Evolutionary conservation across 2,113 vertebrate genomes (phyloP), one percentile per base, ranked within the genome.

Genomic region (Phaethon lepturus): DNA sequence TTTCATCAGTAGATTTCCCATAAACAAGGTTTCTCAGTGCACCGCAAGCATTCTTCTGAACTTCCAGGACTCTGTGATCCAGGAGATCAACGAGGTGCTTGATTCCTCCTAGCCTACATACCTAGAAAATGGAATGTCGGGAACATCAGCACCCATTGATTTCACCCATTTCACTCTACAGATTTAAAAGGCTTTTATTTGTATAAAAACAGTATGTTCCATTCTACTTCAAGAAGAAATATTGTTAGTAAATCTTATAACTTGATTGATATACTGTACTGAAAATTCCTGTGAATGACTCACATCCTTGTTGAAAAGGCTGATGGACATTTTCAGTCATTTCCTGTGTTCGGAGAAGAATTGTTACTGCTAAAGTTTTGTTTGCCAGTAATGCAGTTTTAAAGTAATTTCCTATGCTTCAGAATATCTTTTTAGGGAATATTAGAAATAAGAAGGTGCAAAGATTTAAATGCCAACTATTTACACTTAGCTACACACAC

Each of bases 1-100:
- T 99, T 89, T 99, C 99, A 50, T 99, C 99, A 38, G 99, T 99
- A 28, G 98, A 99, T 96, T 99, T 99, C 12, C 99, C 99, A 5
- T 99, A 99, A 42, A 99, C 99, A 0, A 99, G 98, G 96, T 99
- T 99, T 93, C 99, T 98, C 95, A 99, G 97, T 0, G 99, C 99
- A 4, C 99, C 99, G 7, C 99, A 99, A 17, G 99, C 99, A 26
- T 99, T 99, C 96, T 98, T 99, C 98, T 99, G 99, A 85, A 99
- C 99, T 95, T 99, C 99, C 49, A 99, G 98, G 33, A 98, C 98
- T 93, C 99, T 99, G 98, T 99, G 99, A 96, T 99, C 99, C 80
- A 99, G 93, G 52, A 99, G 98, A 93, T 99, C 99, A 83, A 99
- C 99, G 84, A 99, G 98, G 97, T 99, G 99, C 96, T 99, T 99